These are phyloP conservation scores for Mongoloraphidia duomilia DNA, from an alignment of 2,888 invertebrate genomes.

Conservation along the genomic window DNA sequence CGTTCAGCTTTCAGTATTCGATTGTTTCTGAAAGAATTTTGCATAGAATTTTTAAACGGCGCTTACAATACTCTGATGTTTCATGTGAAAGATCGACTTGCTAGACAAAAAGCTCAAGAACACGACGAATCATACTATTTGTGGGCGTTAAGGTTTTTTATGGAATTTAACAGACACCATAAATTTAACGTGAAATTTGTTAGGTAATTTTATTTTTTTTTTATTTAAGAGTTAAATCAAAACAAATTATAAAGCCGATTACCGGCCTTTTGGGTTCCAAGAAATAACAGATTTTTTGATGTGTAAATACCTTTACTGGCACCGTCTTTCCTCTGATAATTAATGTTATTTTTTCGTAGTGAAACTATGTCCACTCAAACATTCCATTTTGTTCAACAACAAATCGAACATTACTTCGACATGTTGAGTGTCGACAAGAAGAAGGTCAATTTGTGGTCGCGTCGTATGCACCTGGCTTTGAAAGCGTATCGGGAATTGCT, in stretches of 20 bases:
- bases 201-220: constrained; percentile 44
- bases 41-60: constrained; percentile 79
- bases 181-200: constrained; percentile 78
- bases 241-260: constrained; percentile 2
- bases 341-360: constrained; percentile 35
- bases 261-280: no score
- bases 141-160: constrained; percentile 90
- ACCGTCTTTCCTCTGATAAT: background rate
- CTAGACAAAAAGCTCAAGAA: constrained; percentile 51
- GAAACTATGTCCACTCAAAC: constrained; percentile 85
- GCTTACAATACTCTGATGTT: constrained; percentile 89
- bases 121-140: constrained; percentile 90
- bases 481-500: constrained; percentile 72
- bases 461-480: constrained; percentile 72
- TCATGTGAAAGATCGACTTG: constrained; percentile 64
- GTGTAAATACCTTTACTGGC: background rate
- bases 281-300: background rate
- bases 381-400: constrained; percentile 90
- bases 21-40: constrained; percentile 85
- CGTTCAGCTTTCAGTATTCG: constrained; percentile 81
- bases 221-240: background rate
- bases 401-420: constrained; percentile 74
- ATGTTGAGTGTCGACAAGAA: constrained; percentile 79
- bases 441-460: constrained; percentile 66
- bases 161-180: constrained; percentile 89